A percentile compares a stretch with the other conserved stretches of the same genome.
Evolutionary conservation across 2,888 invertebrate genomes (phyloP).

Genomic region (Luperina testacea): DNA sequence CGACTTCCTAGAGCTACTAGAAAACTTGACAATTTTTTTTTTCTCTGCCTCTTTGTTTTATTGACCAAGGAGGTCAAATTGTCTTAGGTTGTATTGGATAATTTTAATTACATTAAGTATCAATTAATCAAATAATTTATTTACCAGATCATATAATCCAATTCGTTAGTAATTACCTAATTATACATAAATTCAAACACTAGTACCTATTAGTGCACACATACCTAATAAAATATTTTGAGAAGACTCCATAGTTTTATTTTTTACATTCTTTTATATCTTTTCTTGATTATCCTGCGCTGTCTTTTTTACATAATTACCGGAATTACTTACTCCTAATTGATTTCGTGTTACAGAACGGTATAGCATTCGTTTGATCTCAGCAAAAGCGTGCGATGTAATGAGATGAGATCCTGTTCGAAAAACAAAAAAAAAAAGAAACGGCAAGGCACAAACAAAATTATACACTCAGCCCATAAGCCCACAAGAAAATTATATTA

Average conservation of each 20-base stretch:
- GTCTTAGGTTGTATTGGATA: not conserved
- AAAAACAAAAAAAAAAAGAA: constrained; percentile 34
- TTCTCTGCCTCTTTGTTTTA: not conserved
- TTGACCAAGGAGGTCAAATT: constrained; percentile 1
- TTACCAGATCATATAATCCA: not conserved
- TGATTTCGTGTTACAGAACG: constrained; percentile 1
- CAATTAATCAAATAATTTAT: not conserved
- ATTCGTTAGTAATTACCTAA: not conserved
- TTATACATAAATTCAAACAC: not conserved
- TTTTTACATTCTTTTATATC: not conserved
- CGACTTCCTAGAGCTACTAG: constrained; percentile 44
- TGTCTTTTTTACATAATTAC: not conserved
- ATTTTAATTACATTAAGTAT: not conserved
- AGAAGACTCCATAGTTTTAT: not conserved
- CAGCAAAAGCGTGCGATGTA: constrained; percentile 32
- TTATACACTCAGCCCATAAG: constrained; percentile 56
- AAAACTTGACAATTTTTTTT: constrained; percentile 16
- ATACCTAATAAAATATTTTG: not conserved
- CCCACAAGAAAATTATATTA: constrained; percentile 62
- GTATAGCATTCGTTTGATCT: constrained; percentile 33
- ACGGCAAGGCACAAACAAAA: constrained; percentile 52
- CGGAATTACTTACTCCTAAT: not conserved
- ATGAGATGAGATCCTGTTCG: constrained; percentile 50
- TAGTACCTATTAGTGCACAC: too few relatives aligned
- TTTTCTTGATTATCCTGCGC: not conserved